Evolutionary conservation across 2,888 invertebrate species (phyloP).

Genomic region (Bhutanitis thaidina): DNA sequence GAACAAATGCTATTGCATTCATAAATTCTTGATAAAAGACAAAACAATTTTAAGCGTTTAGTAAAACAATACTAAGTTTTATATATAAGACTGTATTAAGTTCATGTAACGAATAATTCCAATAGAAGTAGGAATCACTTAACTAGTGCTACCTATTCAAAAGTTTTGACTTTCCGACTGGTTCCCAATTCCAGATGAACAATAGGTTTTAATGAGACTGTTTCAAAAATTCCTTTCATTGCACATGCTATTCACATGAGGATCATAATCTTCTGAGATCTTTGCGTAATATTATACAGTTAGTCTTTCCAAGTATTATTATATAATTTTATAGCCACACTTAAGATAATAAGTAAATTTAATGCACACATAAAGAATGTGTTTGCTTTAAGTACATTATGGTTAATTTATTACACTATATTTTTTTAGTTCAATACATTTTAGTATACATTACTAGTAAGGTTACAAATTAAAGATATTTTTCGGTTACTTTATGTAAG

Average conservation of each 20-base stretch:
- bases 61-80: too few relatives aligned
- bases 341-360: slow-evolving; percentile 16
- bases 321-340: slow-evolving; percentile 18
- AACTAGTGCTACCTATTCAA: too few relatives aligned
- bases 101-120: slow-evolving; percentile 18
- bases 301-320: slow-evolving; percentile 22
- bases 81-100: slow-evolving; percentile 1
- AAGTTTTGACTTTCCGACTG: background rate
- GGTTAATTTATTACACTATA: slow-evolving; percentile 1
- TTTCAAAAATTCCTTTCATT: slow-evolving; percentile 41
- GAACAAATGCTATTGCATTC: slow-evolving; percentile 83
- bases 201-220: slow-evolving; percentile 54
- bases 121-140: slow-evolving; percentile 17
- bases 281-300: slow-evolving; percentile 12
- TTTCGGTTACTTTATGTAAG: too few relatives aligned
- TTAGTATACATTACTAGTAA: background rate
- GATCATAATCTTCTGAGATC: slow-evolving; percentile 18
- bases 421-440: background rate
- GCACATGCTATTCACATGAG: slow-evolving; percentile 22
- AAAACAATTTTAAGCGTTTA: background rate
- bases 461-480: too few relatives aligned
- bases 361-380: slow-evolving; percentile 9
- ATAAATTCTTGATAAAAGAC: slow-evolving; percentile 34
- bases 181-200: slow-evolving; percentile 18
- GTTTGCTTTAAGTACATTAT: background rate